These are phyloP conservation scores for Actinia equina DNA, from an alignment of 64 coral and sea anemone species.

Conservation along the genomic window DNA sequence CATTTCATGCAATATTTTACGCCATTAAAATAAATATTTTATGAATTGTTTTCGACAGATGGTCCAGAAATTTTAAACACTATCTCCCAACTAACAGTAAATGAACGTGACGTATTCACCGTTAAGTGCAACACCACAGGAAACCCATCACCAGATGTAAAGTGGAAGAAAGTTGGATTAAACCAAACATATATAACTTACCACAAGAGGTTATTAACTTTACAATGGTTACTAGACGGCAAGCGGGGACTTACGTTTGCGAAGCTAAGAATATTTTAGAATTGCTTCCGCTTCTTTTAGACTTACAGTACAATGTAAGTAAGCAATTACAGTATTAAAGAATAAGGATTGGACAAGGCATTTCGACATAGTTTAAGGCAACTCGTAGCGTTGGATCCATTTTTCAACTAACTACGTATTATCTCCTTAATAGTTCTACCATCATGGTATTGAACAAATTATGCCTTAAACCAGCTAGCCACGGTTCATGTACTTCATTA, in stretches of 20 bases:
- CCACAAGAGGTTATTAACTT: neutral
- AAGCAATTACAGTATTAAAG: neutral
- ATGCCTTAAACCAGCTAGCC: too few species aligned
- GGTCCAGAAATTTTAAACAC: too few species aligned
- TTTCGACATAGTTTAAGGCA: too few species aligned
- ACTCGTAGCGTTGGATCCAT: too few species aligned
- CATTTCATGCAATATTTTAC: too few species aligned
- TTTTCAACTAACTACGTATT: too few species aligned
- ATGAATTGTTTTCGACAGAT: too few species aligned
- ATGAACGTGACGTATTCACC: conserved; percentile 19
- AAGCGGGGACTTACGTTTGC: conserved; percentile 31
- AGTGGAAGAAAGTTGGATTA: conserved; percentile 22
- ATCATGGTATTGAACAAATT: too few species aligned
- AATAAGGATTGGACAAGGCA: too few species aligned
- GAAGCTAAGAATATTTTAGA: conserved; percentile 18
- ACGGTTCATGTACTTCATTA: too few species aligned
- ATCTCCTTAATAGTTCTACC: too few species aligned
- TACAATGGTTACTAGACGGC: neutral
- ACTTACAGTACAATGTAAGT: conserved; percentile 42
- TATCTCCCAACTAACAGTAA: neutral
- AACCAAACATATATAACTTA: neutral
- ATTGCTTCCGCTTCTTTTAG: neutral
- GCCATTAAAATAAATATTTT: too few species aligned
- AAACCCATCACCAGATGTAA: conserved; percentile 34
- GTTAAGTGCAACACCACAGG: conserved; percentile 34